A percentile compares a stretch with the other conserved stretches of the same genome.
phyloP scores from a whole-genome alignment of 2,113 vertebrate genomes.

The Sylvietta virens region DNA sequence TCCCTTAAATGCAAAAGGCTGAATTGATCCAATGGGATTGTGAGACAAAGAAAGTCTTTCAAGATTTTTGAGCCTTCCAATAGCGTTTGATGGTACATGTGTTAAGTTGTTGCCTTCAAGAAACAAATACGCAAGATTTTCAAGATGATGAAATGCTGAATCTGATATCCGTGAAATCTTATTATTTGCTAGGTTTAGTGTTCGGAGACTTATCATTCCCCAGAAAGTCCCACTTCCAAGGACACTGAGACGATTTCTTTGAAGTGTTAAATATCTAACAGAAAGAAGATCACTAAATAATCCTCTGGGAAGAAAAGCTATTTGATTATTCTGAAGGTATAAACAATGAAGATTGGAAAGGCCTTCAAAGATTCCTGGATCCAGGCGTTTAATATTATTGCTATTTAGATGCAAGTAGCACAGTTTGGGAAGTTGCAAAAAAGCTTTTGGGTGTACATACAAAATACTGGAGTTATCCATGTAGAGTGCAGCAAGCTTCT shows the following conservation, averaged over 20 bases:
- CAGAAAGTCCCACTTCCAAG: slow-evolving; percentile 62
- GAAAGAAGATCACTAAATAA: slow-evolving; percentile 69
- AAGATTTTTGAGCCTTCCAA: slow-evolving; percentile 65
- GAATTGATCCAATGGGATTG: slow-evolving; percentile 63
- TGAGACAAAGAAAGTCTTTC: slow-evolving; percentile 71
- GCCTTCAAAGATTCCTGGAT: slow-evolving; percentile 67
- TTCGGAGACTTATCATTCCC: slow-evolving; percentile 61
- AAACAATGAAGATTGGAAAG: slow-evolving; percentile 67
- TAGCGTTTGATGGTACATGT: slow-evolving; percentile 64
- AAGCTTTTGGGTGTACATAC: slow-evolving; percentile 57
- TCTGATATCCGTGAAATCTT: slow-evolving; percentile 69
- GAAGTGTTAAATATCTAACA: slow-evolving; percentile 62
- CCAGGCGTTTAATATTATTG: slow-evolving; percentile 70
- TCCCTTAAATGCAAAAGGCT: slow-evolving; percentile 70
- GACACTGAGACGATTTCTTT: slow-evolving; percentile 60
- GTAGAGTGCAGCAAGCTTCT: slow-evolving; percentile 61
- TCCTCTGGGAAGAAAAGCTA: slow-evolving; percentile 67
- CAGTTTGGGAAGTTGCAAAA: slow-evolving; percentile 59
- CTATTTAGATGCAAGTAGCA: slow-evolving; percentile 70
- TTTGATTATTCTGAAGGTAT: slow-evolving; percentile 69
- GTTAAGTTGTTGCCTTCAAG: slow-evolving; percentile 71
- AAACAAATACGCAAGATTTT: slow-evolving; percentile 65
- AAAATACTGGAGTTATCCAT: slow-evolving; percentile 68
- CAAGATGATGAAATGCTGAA: slow-evolving; percentile 65
- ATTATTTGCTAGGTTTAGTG: slow-evolving; percentile 70